phyloP scores from a whole-genome alignment of 2,888 invertebrate species.

The Automeris io region DNA sequence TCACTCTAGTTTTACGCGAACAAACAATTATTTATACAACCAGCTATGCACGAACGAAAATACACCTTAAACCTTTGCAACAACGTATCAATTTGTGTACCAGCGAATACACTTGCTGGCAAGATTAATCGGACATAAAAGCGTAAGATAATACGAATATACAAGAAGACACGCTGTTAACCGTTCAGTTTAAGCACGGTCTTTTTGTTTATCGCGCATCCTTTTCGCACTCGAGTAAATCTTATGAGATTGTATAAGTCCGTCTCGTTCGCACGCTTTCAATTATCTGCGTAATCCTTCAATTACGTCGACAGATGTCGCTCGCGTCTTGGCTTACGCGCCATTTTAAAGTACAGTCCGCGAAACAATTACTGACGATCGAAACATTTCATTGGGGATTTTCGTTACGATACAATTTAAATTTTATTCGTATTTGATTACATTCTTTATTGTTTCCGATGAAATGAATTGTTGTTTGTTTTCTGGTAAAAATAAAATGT shows the following conservation, averaged over 20 bases:
- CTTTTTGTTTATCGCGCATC: constrained; percentile 43
- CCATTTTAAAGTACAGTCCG: constrained; percentile 72
- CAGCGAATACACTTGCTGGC: constrained; percentile 32
- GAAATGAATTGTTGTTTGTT: constrained; percentile 13
- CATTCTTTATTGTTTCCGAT: constrained; percentile 21
- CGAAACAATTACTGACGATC: constrained; percentile 59
- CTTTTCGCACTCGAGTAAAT: constrained; percentile 37
- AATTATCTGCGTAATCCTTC: constrained; percentile 83
- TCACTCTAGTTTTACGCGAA: constrained; percentile 69
- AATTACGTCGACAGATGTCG: constrained; percentile 80
- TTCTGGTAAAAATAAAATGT: not conserved
- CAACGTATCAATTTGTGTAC: constrained; percentile 35
- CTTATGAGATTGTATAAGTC: constrained; percentile 26
- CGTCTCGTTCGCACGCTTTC: constrained; percentile 69
- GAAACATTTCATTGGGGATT: constrained; percentile 9
- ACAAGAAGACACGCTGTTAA: constrained; percentile 83
- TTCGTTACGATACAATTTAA: constrained; percentile 10
- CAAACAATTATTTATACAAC: constrained; percentile 74
- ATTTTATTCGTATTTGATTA: constrained; percentile 29
- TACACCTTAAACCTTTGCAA: constrained; percentile 26
- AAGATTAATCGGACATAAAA: constrained; percentile 77
- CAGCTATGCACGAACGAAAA: constrained; percentile 41
- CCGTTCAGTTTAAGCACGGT: constrained; percentile 66
- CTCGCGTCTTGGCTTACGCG: constrained; percentile 74
- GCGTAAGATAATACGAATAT: constrained; percentile 75